Evolutionary conservation across 1,140 invertebrate species (phyloP).

Genomic region (Streblospio benedicti): DNA sequence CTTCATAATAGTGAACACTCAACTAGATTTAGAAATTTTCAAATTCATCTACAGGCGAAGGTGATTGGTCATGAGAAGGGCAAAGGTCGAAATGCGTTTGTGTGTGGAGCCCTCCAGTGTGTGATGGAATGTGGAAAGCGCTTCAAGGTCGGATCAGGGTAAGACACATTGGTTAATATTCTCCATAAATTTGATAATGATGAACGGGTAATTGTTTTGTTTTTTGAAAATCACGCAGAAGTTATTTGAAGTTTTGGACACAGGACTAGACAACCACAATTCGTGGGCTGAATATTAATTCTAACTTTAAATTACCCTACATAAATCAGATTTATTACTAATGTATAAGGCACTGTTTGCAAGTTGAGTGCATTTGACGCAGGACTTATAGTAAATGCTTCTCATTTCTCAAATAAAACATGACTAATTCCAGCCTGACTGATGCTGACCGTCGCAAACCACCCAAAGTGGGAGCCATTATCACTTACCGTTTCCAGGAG

Average conservation of each 20-base stretch:
- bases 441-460: conserved; percentile 33
- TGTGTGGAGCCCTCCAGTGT: conserved; percentile 31
- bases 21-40: background rate
- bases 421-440: conserved; percentile 26
- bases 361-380: too few species aligned
- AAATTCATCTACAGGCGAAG: conserved; percentile 25
- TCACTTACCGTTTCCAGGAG: conserved; percentile 42
- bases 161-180: conserved; percentile 12
- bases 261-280: background rate
- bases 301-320: background rate
- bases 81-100: conserved; percentile 28
- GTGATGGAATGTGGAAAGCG: conserved; percentile 35
- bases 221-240: background rate
- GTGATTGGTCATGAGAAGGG: conserved; percentile 36
- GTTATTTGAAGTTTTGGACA: background rate
- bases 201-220: background rate
- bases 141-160: conserved; percentile 39
- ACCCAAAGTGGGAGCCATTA: conserved; percentile 39
- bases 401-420: too few species aligned
- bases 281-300: background rate
- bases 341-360: too few species aligned
- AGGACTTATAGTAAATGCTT: too few species aligned
- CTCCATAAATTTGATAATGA: background rate
- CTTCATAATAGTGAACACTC: background rate
- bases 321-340: too few species aligned